Base-by-base conservation (phyloP, 2,888 invertebrate species). In the Torymus tubicola region DNA sequence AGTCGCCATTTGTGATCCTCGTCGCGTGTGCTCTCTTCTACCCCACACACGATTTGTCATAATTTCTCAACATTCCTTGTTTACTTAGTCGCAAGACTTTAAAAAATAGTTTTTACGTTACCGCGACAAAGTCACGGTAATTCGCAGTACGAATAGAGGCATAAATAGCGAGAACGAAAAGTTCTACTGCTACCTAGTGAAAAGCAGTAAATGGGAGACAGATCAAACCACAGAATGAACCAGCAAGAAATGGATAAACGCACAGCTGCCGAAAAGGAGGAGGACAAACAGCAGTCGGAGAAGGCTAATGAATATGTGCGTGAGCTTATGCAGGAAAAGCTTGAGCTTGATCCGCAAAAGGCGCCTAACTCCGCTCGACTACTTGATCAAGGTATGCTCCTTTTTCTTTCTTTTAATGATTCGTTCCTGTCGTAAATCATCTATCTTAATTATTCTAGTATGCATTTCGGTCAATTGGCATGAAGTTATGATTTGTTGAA, bases 221-320 rank as follows among this genome's bases (percentile, higher is more conserved):
- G 78, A 53, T 64, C 67, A 12, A 75, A 63, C 53, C 76, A 79
- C 52, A 76, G 78, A 8, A 50, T 74, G 57, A 60, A 65, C 13
- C 68, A 74, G 42, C 78, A 74, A 14, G 69, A 79, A 10, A 16
- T 57, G 11, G 70, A 82, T 60, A 74, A 82, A 55, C 81, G 81
- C 71, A 79, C 67, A 42, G 88, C 89, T 86, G 87, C 87, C 63
- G 90, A 90, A 81, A 93, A 92, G 92, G 91, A 90, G 42, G 92
- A 92, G 89, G 93, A 93, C 76, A 91, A 91, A 85, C 91, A 92
- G 69, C 91, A 94, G 80, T 93, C 93, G 84, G 94, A 95, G 89
- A 96, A 95, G 91, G 95, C 95, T 89, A 94, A 93, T 76, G 96
- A 96, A 91, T 96, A 96, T 88, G 94, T 96, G 88, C 92, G 94